phyloP scores from a whole-genome alignment of 2,113 vertebrate genomes.

The Rissa tridactyla region DNA sequence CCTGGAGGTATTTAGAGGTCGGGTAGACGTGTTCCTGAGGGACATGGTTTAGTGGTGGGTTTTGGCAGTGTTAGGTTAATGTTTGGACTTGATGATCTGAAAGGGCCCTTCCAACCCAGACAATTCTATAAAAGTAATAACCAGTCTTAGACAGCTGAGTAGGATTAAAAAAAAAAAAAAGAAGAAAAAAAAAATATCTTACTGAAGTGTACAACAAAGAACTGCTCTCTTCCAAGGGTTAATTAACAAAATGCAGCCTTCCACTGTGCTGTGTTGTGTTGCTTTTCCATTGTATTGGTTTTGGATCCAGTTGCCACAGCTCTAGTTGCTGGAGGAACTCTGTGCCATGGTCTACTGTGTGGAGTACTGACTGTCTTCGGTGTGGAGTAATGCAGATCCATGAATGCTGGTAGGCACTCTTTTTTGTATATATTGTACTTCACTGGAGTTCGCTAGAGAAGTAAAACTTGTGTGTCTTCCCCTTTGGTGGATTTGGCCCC shows the following conservation, averaged over 20 bases:
- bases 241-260: neutral
- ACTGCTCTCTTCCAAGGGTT: neutral
- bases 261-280: neutral
- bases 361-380: neutral
- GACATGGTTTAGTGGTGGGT: too few relatives aligned
- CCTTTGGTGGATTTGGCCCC: neutral
- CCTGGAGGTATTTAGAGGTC: too few relatives aligned
- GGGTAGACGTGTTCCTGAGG: too few relatives aligned
- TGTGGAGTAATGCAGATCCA: neutral
- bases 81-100: too few relatives aligned
- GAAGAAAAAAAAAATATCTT: neutral
- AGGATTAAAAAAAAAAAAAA: neutral
- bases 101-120: too few relatives aligned
- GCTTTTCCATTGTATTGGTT: neutral
- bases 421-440: neutral
- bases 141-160: neutral
- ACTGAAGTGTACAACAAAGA: neutral
- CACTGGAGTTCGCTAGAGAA: accelerated
- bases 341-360: neutral
- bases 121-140: neutral
- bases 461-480: neutral
- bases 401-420: neutral
- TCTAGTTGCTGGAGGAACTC: neutral
- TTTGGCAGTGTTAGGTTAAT: too few relatives aligned
- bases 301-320: neutral